Evolutionary conservation across 2,113 vertebrate genomes (phyloP), one percentile per base, ranked within the genome.

Genomic region (Trichechus manatus): DNA sequence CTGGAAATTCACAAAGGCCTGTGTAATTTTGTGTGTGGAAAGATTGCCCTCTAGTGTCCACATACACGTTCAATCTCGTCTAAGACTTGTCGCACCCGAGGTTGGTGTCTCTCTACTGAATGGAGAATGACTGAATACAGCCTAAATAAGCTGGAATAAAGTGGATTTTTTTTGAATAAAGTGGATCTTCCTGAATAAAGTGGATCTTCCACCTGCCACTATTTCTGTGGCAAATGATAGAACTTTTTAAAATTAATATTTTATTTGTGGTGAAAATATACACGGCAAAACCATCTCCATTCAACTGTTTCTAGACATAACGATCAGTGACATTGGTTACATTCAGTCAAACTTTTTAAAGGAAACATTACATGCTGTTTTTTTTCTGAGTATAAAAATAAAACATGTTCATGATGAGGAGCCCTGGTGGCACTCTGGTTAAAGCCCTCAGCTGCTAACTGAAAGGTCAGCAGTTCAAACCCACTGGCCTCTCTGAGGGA

Each of bases 41-140:
- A 95, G 93, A 33, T 27, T 63, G 87, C 89, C 95, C 83, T 53
- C 97, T 96, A 86, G 95, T 95, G 98, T 29, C 81, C 66, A 50
- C 13, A 36, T 0, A 0, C 0, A 0, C 4, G 1, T 68, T 63
- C 59, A 50, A 78, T 22, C 29, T 42, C 80, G 10, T 64, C 42
- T 23, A 19, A 63, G 56, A 44, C 29, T 72, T 13, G 0, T 27
- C 0, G 11, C 23, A 23, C 25, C 1, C 29, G 31, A 3, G 5
- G 27, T 59, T 47, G 29, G 20, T 7, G 1, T 23, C 14, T 33
- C 20, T 20, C 53, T 23, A 1, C 25, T 9, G 11, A 39, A 56
- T 27, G 22, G 5, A 22, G 36, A n/a, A 27, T 31, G 42, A 63
- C 31, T 29, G 27, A 77, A 39, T 3, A 0, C 6, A 8, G n/a